phyloP scores from a whole-genome alignment of 1,140 invertebrate genomes.

The Drosophila pandora region DNA sequence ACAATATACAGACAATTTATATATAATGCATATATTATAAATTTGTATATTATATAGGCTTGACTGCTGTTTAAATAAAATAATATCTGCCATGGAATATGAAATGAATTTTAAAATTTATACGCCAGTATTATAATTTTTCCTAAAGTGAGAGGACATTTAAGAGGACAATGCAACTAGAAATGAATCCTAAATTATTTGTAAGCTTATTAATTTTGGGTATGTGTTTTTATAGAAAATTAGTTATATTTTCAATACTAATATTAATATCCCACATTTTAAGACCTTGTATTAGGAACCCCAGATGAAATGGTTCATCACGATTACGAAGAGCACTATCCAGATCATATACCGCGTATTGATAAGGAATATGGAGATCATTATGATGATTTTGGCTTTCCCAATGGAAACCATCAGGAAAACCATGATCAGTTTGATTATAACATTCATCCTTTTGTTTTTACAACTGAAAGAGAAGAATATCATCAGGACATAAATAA shows the following conservation, averaged over 20 bases:
- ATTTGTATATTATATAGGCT: neutral
- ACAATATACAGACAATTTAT: too few relatives aligned
- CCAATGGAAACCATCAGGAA: conserved; percentile 2
- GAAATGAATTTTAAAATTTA: conserved; percentile 1
- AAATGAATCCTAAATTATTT: neutral
- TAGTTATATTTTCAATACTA: too few relatives aligned
- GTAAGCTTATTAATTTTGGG: neutral
- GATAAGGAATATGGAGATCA: neutral
- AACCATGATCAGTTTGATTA: conserved; percentile 1
- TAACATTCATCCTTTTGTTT: neutral
- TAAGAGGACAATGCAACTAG: neutral
- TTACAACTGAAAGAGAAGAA: neutral
- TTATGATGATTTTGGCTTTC: neutral
- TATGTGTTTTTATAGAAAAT: neutral
- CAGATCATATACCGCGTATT: conserved; percentile 8
- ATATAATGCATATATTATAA: neutral
- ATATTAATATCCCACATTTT: too few relatives aligned
- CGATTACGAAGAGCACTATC: conserved; percentile 2
- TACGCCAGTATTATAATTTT: conserved; percentile 24
- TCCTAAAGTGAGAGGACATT: conserved; percentile 1
- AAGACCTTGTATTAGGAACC: neutral
- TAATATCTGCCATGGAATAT: neutral
- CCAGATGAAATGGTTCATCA: neutral
- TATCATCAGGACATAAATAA: neutral
- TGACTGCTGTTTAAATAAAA: conserved; percentile 40